Percentiles rank a stretch among this genome's conserved stretches.
Conservation (phyloP, 2,888 invertebrate genomes). For the Oscheius sp. region DNA sequence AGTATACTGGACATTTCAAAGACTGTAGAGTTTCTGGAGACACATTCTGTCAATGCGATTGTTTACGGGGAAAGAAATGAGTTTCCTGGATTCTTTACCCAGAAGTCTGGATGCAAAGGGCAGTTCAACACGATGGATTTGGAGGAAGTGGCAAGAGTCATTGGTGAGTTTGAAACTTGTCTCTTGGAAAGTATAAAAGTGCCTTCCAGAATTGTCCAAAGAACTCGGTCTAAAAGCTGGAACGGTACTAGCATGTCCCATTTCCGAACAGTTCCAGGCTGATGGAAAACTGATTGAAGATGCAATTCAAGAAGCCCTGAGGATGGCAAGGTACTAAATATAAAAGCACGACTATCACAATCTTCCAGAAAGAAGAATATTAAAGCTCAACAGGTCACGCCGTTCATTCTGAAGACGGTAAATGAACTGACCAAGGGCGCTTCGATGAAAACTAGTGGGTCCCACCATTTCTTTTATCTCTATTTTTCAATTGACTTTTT, state of each 20-base stretch:
- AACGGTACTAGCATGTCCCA: slow-evolving; percentile 89
- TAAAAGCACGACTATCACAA: neutral
- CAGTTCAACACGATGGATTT: slow-evolving; percentile 81
- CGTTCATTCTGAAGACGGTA: slow-evolving; percentile 86
- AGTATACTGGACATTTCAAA: slow-evolving; percentile 94
- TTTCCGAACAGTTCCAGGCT: slow-evolving; percentile 80
- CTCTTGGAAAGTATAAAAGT: neutral
- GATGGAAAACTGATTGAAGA: slow-evolving; percentile 79
- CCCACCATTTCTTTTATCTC: no score
- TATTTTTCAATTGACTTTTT: neutral
- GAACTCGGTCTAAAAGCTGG: slow-evolving; percentile 74
- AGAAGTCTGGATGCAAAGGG: slow-evolving; percentile 82
- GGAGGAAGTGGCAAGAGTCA: slow-evolving; percentile 82
- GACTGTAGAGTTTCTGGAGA: slow-evolving; percentile 94
- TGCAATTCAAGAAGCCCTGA: slow-evolving; percentile 82
- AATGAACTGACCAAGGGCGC: slow-evolving; percentile 84
- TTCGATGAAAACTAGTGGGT: slow-evolving; percentile 86
- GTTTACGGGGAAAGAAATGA: slow-evolving; percentile 80
- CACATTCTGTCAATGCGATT: slow-evolving; percentile 90
- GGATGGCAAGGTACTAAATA: slow-evolving; percentile 75
- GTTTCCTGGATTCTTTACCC: slow-evolving; percentile 94
- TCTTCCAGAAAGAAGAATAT: slow-evolving; percentile 76
- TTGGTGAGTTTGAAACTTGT: slow-evolving; percentile 74
- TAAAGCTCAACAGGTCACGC: slow-evolving; percentile 89
- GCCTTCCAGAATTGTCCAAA: slow-evolving; percentile 62